Evolutionary conservation across 2,888 invertebrate species (phyloP), one percentile per base, ranked within the genome.

Genomic region (Hirtodrosophila duncani): DNA sequence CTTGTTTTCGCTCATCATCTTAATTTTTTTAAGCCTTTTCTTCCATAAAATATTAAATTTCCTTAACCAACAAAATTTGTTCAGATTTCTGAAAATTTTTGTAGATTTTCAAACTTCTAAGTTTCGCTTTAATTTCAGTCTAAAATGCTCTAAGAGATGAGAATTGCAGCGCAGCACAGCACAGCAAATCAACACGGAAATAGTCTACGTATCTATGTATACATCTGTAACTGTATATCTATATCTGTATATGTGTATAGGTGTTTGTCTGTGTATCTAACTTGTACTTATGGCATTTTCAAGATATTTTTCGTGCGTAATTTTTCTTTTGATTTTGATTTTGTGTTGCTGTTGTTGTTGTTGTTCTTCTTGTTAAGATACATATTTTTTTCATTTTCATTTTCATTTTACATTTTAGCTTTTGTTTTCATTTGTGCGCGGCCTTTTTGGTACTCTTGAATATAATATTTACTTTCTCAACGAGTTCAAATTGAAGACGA

Each of bases 221-320:
- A 41, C 45, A 44, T 51, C 39, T 62, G 26, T 39, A 38, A 29
- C 24, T 30, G 9, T 52, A 18, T 38, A 17, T 59, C 38, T 51
- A 57, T 52, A 49, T 37, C 36, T 20, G 10, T 14, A 21, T 31
- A 10, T 46, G 4, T 31, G 23, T 16, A 18, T n/a, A 14, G 9
- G 18, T 16, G n/a, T 27, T 17, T 31, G 3, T 30, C 11, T 30
- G 29, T 36, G 36, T 62, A 29, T 43, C 16, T 21, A 27, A 29
- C 51, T 51, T 38, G 49, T 27, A 67, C 81, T 75, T 77, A 77
- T 81, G 80, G 77, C 77, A 77, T 77, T 81, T 77, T 81, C 68
- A 50, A 75, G 75, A 77, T 71, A 71, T 77, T 80, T 72, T 74
- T 71, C 72, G 77, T 77, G 81, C 77, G 81, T 77, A 81, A 79